phyloP scores from a whole-genome alignment of 2,113 vertebrate genomes.

The Upupa epops region DNA sequence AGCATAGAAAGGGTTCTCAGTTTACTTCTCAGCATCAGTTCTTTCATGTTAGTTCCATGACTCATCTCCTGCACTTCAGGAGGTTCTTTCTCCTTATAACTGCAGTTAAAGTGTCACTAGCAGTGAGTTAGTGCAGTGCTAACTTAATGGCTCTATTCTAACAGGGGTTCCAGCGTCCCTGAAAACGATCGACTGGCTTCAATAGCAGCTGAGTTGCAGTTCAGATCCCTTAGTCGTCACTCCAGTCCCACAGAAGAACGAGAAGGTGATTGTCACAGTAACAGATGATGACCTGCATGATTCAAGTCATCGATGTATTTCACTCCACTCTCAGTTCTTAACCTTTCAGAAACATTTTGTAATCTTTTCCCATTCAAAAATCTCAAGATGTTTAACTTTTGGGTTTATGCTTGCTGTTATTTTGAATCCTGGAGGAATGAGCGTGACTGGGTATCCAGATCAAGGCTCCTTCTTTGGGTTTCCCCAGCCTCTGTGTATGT shows the following conservation, averaged over 20 bases:
- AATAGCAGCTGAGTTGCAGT: slow-evolving; percentile 90
- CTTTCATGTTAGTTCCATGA: neutral
- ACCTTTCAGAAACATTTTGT: neutral
- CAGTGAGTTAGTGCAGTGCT: neutral
- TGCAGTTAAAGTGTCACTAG: neutral
- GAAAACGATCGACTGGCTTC: slow-evolving; percentile 95
- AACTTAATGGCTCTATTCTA: slow-evolving; percentile 42
- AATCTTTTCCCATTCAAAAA: neutral
- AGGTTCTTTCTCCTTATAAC: neutral
- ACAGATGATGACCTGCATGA: neutral
- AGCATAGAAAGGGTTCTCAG: neutral
- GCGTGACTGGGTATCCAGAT: neutral
- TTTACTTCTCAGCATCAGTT: neutral
- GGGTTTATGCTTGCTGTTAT: neutral
- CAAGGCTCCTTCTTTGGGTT: neutral
- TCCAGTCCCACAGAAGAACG: slow-evolving; percentile 96
- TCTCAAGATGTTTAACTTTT: neutral
- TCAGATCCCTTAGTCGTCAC: slow-evolving; percentile 95
- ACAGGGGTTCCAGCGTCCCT: slow-evolving; percentile 90
- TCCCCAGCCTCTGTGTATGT: neutral
- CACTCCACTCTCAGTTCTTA: neutral
- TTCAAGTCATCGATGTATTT: neutral
- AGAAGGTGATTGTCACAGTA: slow-evolving; percentile 81
- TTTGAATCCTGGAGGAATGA: neutral
- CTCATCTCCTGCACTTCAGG: neutral